Evolutionary conservation across 2,113 vertebrate genomes (phyloP).

Genomic region (Apus apus): DNA sequence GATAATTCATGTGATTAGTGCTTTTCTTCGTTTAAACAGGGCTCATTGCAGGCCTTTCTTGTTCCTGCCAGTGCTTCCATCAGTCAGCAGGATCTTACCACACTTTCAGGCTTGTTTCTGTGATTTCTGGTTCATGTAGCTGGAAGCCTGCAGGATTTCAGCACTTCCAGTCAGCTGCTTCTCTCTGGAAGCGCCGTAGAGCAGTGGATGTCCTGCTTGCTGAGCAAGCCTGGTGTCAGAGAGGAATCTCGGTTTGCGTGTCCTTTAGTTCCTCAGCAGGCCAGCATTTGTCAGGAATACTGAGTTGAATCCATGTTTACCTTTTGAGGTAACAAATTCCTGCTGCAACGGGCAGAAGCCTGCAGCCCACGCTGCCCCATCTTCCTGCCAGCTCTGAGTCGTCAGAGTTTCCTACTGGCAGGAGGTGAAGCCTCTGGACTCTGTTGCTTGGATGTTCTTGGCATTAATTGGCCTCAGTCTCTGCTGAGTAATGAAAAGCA

Average conservation of each 20-base stretch:
- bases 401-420: conserved; percentile 7
- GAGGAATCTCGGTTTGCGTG: background rate
- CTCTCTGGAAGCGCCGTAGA: background rate
- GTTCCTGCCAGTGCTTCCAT: background rate
- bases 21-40: background rate
- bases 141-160: background rate
- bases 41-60: background rate
- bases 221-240: background rate
- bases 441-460: conserved; percentile 54
- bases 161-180: background rate
- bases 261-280: background rate
- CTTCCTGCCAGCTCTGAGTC: background rate
- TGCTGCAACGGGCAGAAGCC: background rate
- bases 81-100: rapidly evolving
- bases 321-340: conserved; percentile 16
- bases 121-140: background rate
- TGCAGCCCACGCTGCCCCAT: background rate
- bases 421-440: background rate
- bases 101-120: background rate
- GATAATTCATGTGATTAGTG: background rate
- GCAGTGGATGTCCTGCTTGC: background rate
- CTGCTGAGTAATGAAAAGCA: conserved; percentile 52
- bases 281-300: background rate
- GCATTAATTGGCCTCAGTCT: conserved; percentile 1
- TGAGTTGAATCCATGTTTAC: background rate